A percentile compares a stretch with the other conserved stretches of the same genome.
phyloP scores from a whole-genome alignment of 2,888 invertebrate genomes.

The Ectropis crepuscularia region DNA sequence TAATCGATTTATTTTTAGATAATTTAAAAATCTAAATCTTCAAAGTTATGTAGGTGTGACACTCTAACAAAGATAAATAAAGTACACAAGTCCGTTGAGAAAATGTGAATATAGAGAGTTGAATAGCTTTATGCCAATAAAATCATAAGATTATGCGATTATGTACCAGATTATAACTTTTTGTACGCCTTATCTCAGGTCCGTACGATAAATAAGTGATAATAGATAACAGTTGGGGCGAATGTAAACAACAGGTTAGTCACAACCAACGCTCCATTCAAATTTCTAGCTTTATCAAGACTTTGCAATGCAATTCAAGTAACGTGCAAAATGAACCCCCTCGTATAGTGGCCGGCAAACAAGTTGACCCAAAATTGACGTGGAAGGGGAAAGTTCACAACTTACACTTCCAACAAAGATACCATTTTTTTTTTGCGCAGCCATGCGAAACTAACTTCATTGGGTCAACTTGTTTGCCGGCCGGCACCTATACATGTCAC shows the following conservation, averaged over 20 bases:
- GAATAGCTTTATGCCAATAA: constrained; percentile 14
- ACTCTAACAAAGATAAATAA: too few relatives aligned
- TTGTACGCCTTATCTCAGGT: constrained; percentile 13
- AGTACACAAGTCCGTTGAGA: neutral
- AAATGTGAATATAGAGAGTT: neutral
- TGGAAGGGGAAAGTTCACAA: too few relatives aligned
- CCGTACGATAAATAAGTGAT: constrained; percentile 23
- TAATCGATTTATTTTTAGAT: neutral
- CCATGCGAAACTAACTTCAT: too few relatives aligned
- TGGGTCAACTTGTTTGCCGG: too few relatives aligned
- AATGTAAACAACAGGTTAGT: constrained; percentile 18
- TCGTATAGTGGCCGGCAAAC: too few relatives aligned
- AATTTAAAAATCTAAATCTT: neutral
- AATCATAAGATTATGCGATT: constrained; percentile 20
- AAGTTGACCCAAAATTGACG: too few relatives aligned
- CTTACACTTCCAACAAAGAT: too few relatives aligned
- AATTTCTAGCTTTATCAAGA: neutral
- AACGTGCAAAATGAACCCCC: too few relatives aligned
- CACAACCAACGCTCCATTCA: constrained; percentile 5
- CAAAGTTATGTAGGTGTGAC: too few relatives aligned
- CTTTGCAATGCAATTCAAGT: too few relatives aligned
- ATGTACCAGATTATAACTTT: constrained; percentile 11
- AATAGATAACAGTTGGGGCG: constrained; percentile 14
- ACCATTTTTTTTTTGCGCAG: too few relatives aligned
- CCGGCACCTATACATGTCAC: too few relatives aligned